These are phyloP conservation scores for Prosapia bicincta DNA, from an alignment of 2,888 invertebrate genomes.

Conservation along the genomic window DNA sequence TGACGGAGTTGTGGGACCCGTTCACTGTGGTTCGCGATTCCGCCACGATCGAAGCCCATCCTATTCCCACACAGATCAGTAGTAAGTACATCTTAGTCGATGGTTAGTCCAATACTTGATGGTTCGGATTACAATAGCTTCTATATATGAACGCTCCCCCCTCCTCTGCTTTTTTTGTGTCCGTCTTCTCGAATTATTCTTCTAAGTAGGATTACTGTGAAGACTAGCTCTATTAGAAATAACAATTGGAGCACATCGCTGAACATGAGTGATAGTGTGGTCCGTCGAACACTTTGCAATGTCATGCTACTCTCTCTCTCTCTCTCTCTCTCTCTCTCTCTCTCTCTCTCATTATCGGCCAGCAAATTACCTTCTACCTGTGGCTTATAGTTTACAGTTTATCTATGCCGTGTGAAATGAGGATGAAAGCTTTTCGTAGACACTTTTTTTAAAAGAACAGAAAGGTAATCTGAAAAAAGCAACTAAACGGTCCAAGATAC, in stretches of 20 bases:
- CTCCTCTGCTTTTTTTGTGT: background rate
- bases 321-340: background rate
- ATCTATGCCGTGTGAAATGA: too few species aligned
- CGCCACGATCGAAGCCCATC: background rate
- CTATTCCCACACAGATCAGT: background rate
- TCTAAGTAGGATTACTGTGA: background rate
- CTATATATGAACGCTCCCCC: background rate
- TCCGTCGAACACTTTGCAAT: background rate
- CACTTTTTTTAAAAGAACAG: too few species aligned
- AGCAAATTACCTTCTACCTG: too few species aligned
- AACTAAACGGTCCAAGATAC: too few species aligned
- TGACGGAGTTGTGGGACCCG: background rate
- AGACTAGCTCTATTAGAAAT: background rate
- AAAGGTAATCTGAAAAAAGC: too few species aligned
- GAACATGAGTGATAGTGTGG: background rate
- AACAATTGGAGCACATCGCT: background rate
- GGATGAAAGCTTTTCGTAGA: too few species aligned
- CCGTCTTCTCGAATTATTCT: background rate
- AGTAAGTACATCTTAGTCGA: background rate
- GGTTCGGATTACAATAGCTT: background rate
- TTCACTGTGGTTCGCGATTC: background rate
- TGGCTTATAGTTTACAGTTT: too few species aligned
- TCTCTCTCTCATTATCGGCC: too few species aligned
- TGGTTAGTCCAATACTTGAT: background rate
- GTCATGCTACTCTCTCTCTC: background rate